phyloP scores from a whole-genome alignment of 2,888 invertebrate genomes.

The Brachyptera putata region DNA sequence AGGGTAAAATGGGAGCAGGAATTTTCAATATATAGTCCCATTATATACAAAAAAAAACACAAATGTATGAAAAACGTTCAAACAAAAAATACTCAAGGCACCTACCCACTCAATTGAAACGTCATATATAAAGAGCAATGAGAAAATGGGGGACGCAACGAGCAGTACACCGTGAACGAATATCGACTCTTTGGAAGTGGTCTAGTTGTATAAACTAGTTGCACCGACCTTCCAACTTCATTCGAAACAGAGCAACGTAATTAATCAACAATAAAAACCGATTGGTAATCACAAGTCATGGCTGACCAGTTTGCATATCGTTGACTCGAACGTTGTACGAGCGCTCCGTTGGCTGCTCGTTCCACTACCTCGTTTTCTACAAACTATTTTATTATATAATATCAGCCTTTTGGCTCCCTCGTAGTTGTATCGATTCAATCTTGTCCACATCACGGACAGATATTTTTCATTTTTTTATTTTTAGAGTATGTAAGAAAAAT shows the following conservation, averaged over 20 bases:
- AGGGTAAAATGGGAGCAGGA: background rate
- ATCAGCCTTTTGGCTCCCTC: constrained; percentile 6
- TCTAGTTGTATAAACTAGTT: background rate
- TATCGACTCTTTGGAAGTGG: no score
- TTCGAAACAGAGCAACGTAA: background rate
- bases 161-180: no score
- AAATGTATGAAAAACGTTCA: background rate
- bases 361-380: no score
- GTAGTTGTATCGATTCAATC: background rate
- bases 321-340: no score
- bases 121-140: background rate
- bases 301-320: no score
- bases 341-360: no score
- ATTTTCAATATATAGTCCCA: background rate
- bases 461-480: background rate
- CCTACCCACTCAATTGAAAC: background rate
- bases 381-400: no score
- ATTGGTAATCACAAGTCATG: no score
- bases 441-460: background rate
- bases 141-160: background rate
- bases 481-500: no score
- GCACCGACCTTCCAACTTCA: background rate
- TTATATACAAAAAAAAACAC: background rate
- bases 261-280: no score
- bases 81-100: background rate